Percentiles rank a stretch among this genome's conserved stretches.
Conservation (phyloP, 2,888 invertebrate species). For the Thecocarcelia acutangulata region DNA sequence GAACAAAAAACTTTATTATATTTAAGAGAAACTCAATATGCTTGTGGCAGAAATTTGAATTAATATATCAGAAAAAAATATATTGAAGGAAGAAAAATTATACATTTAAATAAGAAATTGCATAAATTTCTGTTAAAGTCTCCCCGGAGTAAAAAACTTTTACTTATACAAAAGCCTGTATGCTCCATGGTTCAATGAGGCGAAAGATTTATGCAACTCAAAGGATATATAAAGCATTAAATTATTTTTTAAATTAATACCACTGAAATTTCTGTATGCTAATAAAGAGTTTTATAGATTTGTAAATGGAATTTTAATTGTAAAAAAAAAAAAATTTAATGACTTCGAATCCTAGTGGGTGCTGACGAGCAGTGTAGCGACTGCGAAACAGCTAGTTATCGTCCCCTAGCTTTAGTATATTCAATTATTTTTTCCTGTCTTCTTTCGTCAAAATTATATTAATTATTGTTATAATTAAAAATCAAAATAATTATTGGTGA, state of each 20-base stretch:
- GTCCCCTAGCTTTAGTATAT: too few relatives aligned
- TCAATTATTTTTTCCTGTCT: too few relatives aligned
- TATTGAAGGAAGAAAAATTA: conserved; percentile 4
- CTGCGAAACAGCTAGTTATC: too few relatives aligned
- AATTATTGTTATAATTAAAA: too few relatives aligned
- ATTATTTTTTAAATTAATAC: neutral
- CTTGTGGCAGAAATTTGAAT: neutral
- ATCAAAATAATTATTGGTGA: too few relatives aligned
- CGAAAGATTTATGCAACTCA: conserved; percentile 14
- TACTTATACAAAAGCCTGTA: neutral
- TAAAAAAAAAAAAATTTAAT: too few relatives aligned
- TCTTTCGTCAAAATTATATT: too few relatives aligned
- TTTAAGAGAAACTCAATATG: conserved; percentile 28
- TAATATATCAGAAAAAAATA: neutral
- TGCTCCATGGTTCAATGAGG: conserved; percentile 1
- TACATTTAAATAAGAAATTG: conserved; percentile 51
- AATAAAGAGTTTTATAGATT: too few relatives aligned
- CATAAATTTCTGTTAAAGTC: conserved; percentile 55
- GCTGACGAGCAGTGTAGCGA: too few relatives aligned
- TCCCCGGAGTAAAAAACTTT: conserved; percentile 21
- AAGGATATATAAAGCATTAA: neutral
- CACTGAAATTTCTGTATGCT: too few relatives aligned
- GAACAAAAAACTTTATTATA: conserved; percentile 3
- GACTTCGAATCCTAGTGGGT: too few relatives aligned
- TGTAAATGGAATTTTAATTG: too few relatives aligned